Evolutionary conservation across 2,888 invertebrate genomes (phyloP), one percentile per base, ranked within the genome.

Genomic region (Acronicta aceris): DNA sequence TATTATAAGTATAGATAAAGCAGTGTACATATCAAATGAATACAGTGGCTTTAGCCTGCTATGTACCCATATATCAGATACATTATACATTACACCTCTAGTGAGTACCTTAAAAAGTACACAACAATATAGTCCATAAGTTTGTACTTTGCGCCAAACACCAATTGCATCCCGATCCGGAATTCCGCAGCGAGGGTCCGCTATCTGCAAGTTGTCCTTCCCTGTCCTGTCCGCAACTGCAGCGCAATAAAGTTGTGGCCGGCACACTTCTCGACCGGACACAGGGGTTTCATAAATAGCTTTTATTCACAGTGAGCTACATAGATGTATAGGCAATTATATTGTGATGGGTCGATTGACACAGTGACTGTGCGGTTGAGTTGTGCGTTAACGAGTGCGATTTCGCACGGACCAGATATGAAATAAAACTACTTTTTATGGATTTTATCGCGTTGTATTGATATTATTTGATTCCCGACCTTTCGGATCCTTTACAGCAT

Each of bases 131-230:
- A 27, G 27, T 5, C 5, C 6, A 9, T 36, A 13, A 41, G 62
- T 64, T 43, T 59, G 13, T 73, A 47, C 46, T n/a, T 75, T 84
- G 60, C 12, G 65, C 76, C 84, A 81, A 21, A 69, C 72, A 25
- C 60, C 66, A 76, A 72, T 65, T 78, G 82, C 80, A 82, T 80
- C 83, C 81, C 81, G 76, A 84, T 80, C 83, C 89, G 90, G 91
- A 90, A 88, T 88, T 90, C 89, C 89, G 87, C 60, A 57, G 27
- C 56, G 71, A 69, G 63, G 80, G 73, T 66, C 78, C 76, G 83
- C 83, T 91, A 90, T 90, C 90, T 81, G 79, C 67, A 81, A 85
- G 82, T 85, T 83, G 84, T 86, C 84, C 84, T 86, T 47, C 76
- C 76, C 82, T 72, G 81, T 82, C 84, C 85, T 81, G 82, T 74